Evolutionary conservation across 1,140 invertebrate species (phyloP).

Genomic region (Lasaia peninsularis): DNA sequence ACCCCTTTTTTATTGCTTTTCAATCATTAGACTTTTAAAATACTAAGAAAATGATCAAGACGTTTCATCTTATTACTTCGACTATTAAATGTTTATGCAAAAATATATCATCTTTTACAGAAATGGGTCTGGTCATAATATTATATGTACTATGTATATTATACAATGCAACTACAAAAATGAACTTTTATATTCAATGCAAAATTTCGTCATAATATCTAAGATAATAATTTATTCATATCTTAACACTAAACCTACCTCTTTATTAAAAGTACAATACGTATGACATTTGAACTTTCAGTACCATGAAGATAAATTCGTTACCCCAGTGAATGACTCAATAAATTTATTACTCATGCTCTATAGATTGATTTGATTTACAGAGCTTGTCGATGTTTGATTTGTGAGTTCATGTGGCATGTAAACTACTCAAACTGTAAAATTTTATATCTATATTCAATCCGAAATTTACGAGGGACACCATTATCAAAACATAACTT

Average conservation of each 20-base stretch:
- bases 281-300: constrained; percentile 2
- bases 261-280: background rate
- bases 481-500: constrained; percentile 36
- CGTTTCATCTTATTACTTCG: too few species aligned
- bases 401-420: constrained; percentile 48
- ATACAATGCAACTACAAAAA: too few species aligned
- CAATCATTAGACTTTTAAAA: constrained; percentile 25
- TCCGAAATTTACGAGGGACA: constrained; percentile 36
- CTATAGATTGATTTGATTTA: constrained; percentile 27
- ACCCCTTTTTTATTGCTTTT: constrained; percentile 43
- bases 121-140: too few species aligned
- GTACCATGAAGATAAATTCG: constrained; percentile 9
- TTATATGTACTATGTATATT: too few species aligned
- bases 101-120: too few species aligned
- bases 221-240: too few species aligned
- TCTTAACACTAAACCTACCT: background rate
- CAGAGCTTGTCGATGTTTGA: constrained; percentile 53
- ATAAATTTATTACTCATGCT: constrained; percentile 44
- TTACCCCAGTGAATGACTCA: constrained; percentile 43
- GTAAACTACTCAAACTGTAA: constrained; percentile 51
- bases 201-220: too few species aligned
- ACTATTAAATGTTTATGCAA: too few species aligned
- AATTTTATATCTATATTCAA: constrained; percentile 40
- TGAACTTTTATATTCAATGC: too few species aligned
- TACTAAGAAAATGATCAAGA: too few species aligned